Percentiles rank a stretch among this genome's conserved stretches.
Conservation (phyloP, 2,113 vertebrate genomes). For the Lasiurus borealis region DNA sequence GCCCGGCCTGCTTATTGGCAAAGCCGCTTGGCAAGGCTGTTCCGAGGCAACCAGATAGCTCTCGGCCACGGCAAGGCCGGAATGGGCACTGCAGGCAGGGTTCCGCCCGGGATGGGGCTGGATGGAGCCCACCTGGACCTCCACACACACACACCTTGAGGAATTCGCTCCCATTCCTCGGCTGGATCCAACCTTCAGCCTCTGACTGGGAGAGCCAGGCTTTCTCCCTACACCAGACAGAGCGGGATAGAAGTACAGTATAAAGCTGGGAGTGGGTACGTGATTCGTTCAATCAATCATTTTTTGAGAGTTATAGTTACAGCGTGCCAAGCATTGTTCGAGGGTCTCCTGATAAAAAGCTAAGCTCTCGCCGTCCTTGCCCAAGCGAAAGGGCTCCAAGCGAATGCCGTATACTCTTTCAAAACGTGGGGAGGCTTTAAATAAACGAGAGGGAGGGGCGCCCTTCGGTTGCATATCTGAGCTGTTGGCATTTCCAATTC, state of each 20-base stretch:
- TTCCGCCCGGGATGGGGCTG: not conserved
- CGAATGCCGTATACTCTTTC: constrained; percentile 59
- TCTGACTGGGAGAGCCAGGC: not conserved
- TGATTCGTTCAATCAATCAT: not conserved
- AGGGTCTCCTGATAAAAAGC: not conserved
- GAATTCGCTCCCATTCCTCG: not conserved
- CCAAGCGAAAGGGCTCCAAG: constrained; percentile 35
- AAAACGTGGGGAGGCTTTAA: constrained; percentile 65
- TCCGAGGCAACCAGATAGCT: not conserved
- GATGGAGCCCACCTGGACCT: not conserved
- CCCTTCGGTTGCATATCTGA: constrained; percentile 55
- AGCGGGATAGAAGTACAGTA: not conserved
- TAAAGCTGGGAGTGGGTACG: not conserved
- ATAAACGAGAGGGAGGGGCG: constrained; percentile 49
- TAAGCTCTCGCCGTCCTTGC: constrained; percentile 21
- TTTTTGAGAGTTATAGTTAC: not conserved
- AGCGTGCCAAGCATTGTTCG: not conserved
- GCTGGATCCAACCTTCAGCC: not conserved
- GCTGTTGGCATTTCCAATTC: constrained; percentile 74
- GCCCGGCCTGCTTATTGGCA: not conserved
- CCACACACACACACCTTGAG: not conserved
- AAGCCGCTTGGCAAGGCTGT: not conserved
- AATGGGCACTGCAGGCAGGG: not conserved
- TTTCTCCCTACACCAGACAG: not conserved
- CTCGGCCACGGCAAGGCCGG: accelerated